These are phyloP conservation scores for Magallana nippona DNA, from an alignment of 2,888 invertebrate genomes.

Conservation along the genomic window DNA sequence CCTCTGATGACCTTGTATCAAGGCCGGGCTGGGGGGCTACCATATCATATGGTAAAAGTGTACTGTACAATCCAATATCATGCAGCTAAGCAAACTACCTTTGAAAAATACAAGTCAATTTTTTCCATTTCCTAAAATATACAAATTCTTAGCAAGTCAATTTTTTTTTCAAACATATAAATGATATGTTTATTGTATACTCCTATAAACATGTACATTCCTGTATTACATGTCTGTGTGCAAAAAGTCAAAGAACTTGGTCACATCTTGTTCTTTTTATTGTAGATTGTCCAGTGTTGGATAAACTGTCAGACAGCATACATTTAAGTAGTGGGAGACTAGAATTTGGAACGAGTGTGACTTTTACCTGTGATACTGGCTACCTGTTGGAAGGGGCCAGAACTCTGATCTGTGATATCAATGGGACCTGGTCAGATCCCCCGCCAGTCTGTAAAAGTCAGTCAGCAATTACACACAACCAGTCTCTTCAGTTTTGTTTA, in stretches of 20 bases:
- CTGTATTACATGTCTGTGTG: background rate
- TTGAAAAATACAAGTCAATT: no score
- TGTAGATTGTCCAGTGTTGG: constrained; percentile 60
- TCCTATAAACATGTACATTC: background rate
- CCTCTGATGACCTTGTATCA: constrained; percentile 60
- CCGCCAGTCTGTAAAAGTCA: constrained; percentile 67
- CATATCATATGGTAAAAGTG: constrained; percentile 66
- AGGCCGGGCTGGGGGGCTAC: constrained; percentile 66
- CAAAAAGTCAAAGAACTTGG: background rate
- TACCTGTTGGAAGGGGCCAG: constrained; percentile 62
- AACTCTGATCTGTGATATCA: constrained; percentile 66
- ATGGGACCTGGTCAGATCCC: constrained; percentile 65
- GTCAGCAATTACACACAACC: constrained; percentile 35
- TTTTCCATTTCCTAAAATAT: no score
- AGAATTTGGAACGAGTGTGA: constrained; percentile 59
- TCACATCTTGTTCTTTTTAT: background rate
- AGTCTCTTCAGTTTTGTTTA: background rate
- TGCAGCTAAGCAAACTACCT: no score
- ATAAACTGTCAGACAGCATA: constrained; percentile 45
- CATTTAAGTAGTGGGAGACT: constrained; percentile 51
- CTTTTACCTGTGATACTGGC: constrained; percentile 68
- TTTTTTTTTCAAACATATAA: no score
- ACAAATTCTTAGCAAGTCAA: no score
- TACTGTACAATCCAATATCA: no score
- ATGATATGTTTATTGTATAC: no score